These are phyloP conservation scores for Oscheius sp. DNA, from an alignment of 2,888 invertebrate species.

Conservation along the genomic window DNA sequence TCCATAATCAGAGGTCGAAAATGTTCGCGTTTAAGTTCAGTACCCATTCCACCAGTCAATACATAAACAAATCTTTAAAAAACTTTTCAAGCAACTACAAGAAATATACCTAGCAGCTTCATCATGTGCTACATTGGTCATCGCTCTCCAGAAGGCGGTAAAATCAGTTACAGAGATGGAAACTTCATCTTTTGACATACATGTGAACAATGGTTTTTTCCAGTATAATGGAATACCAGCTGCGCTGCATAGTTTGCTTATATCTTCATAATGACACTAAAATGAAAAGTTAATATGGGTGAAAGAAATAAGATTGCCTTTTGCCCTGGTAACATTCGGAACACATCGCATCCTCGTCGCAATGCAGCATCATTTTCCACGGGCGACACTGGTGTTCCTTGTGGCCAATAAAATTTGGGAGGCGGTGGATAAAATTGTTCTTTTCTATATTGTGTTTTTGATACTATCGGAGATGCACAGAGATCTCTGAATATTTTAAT, in stretches of 20 bases:
- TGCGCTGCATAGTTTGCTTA: conserved; percentile 76
- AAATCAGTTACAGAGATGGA: conserved; percentile 45
- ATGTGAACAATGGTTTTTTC: conserved; percentile 91
- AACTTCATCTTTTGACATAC: conserved; percentile 1
- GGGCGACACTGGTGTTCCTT: conserved; percentile 61
- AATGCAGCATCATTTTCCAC: conserved; percentile 62
- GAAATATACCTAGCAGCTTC: conserved; percentile 62
- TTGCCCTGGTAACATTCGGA: conserved; percentile 52
- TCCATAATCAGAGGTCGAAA: conserved; percentile 77
- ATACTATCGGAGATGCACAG: background rate
- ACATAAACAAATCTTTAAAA: conserved; percentile 73
- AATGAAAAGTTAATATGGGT: conserved; percentile 10
- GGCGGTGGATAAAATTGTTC: background rate
- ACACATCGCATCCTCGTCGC: conserved; percentile 58
- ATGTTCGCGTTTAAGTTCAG: conserved; percentile 9
- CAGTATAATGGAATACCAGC: conserved; percentile 93
- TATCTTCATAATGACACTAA: conserved; percentile 53
- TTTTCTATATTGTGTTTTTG: background rate
- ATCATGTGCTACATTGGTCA: conserved; percentile 66
- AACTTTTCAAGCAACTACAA: background rate
- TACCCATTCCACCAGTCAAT: conserved; percentile 60
- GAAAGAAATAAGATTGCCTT: conserved; percentile 37
- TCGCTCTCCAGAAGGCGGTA: conserved; percentile 58
- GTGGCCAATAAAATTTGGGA: conserved; percentile 63
- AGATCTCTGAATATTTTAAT: background rate